Evolutionary conservation across 2,797 vertebrate genomes (phyloP), one percentile per base, ranked within the genome.

Genomic region (Morelia viridis): DNA sequence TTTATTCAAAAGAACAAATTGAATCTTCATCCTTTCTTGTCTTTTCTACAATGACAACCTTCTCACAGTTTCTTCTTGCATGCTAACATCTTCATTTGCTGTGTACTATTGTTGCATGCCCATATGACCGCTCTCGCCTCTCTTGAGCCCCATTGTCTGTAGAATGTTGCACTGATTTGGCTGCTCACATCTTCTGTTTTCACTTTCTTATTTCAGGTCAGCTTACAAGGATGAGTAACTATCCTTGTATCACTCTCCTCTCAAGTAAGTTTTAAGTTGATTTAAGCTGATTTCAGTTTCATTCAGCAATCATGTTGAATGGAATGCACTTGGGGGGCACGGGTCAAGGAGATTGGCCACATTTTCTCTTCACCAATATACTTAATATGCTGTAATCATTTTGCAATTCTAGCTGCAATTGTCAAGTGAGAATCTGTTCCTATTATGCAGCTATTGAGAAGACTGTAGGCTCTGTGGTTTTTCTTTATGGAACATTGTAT

Each of bases 181-280:
- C 96, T 95, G 96, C 96, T 97, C 97, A 97, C 97, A 46, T 93
- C 94, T 97, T 97, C 96, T 96, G 97, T 94, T 91, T 95, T 97
- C 95, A 96, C 96, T 96, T 97, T 97, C 96, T 96, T 95, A 95
- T 92, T 97, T 96, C 97, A 99, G 99, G 98, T 99, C 98, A 98
- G 98, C 96, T 98, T 99, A 98, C 98, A 99, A 98, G 98, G 98
- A 97, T 99, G 98, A 99, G 97, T 95, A 96, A 96, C 96, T 97
- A 95, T 96, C 96, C 97, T 97, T 97, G 97, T 97, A 84, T 95
- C 97, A 96, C 97, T 97, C 98, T 97, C 96, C 97, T 97, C 96
- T 98, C 97, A 98, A 98, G 98, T 99, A 98, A 98, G 98, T 98
- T 97, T 94, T 91, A 10, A 50, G 88, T 87, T 76, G 86, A 90